Evolutionary conservation across 2,888 invertebrate genomes (phyloP).

Genomic region (Parnassius orleans): DNA sequence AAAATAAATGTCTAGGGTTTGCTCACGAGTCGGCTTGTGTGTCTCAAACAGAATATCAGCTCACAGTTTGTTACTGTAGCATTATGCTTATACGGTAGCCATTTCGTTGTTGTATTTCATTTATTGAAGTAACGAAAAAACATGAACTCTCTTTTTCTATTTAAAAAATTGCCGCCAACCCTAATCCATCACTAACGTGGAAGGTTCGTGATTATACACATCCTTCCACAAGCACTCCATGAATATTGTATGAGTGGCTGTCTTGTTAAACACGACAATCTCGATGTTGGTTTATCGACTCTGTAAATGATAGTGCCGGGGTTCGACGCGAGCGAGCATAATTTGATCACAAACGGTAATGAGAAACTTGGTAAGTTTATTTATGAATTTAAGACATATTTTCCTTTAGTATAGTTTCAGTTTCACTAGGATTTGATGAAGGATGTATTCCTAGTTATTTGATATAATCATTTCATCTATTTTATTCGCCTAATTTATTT

Average conservation of each 20-base stretch:
- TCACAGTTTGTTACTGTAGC: too few relatives aligned
- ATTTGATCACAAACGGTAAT: conserved; percentile 18
- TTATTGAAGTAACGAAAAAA: not conserved
- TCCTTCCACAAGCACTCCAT: conserved; percentile 54
- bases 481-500: too few relatives aligned
- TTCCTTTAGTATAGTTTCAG: not conserved
- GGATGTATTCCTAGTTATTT: not conserved
- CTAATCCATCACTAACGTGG: conserved; percentile 47
- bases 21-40: too few relatives aligned
- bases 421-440: not conserved
- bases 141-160: not conserved
- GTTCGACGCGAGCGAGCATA: conserved; percentile 18
- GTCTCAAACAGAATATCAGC: too few relatives aligned
- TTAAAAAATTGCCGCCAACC: conserved; percentile 38
- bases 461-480: not conserved
- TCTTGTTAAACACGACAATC: conserved; percentile 75
- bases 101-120: too few relatives aligned
- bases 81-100: too few relatives aligned
- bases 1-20: too few relatives aligned
- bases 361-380: conserved; percentile 4
- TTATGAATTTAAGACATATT: conserved; percentile 8
- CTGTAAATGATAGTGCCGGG: conserved; percentile 49
- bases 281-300: conserved; percentile 61
- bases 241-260: conserved; percentile 63
- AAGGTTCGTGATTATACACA: conserved; percentile 61